phyloP scores from a whole-genome alignment of 92 coral and sea anemone species.

The Porites lobata region DNA sequence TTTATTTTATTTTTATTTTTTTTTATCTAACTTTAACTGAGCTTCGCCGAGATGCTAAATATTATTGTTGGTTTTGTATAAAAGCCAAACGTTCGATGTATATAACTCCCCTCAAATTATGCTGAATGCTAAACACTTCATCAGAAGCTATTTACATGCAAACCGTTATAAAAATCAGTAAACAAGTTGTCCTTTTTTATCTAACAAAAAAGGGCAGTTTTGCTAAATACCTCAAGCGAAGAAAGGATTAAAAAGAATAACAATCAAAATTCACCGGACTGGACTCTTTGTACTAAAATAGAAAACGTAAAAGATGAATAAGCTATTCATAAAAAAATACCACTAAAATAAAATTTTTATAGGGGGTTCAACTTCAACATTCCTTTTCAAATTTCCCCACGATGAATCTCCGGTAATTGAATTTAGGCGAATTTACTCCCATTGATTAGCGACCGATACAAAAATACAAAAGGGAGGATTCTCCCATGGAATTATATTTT shows the following conservation, averaged over 20 bases:
- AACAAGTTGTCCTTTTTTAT: not conserved
- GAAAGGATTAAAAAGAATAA: not conserved
- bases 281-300: not conserved
- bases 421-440: not conserved
- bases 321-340: not conserved
- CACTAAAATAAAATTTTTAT: not conserved
- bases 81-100: not conserved
- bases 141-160: not conserved
- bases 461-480: not conserved
- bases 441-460: not conserved
- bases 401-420: not conserved
- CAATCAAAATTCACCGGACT: no score
- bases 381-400: not conserved
- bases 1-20: no score
- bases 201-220: not conserved
- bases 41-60: not conserved
- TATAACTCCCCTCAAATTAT: not conserved
- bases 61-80: conserved; percentile 12
- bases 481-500: not conserved
- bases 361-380: not conserved
- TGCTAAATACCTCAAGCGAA: not conserved
- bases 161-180: conserved; percentile 18
- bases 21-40: not conserved
- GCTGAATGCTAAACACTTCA: not conserved
- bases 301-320: conserved; percentile 3